Evolutionary conservation across 92 coral and sea anemone species (phyloP), one percentile per base, ranked within the genome.

Genomic region (Bergia sp.): DNA sequence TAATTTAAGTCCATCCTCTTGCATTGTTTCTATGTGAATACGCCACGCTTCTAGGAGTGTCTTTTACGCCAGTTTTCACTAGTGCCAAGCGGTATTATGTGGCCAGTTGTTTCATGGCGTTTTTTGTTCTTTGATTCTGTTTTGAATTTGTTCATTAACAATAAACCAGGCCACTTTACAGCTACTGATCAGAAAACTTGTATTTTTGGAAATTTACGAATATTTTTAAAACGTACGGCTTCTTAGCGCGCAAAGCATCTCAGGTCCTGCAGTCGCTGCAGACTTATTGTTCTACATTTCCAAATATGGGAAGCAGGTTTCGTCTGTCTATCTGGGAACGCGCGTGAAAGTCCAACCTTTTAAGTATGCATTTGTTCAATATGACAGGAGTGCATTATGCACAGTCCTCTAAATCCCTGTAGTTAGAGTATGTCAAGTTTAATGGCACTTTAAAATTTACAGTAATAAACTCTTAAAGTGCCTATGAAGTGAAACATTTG

Each of bases 251-350:
- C 77, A 73, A 73, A 73, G 77, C 77, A 73, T 73, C 77, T 73
- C 77, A 73, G 23, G 44, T 73, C 77, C 44, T 73, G 77, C 77
- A 73, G 44, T 29, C 42, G 13, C 41, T 73, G 77, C 77, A 1
- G 77, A 73, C 42, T 73, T 73, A 73, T 73, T 73, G 77, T 73
- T 29, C 11, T 7, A 3, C 16, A 73, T 23, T 73, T 73, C 77
- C 77, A 73, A 73, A 73, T 73, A 73, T 73, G 23, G 77, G 77
- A 73, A 73, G 77, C 77, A 73, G 77, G 77, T 29, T 73, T 73
- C 12, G 77, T 73, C 64, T 55, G 64, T 55, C 64, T 55, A 55
- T 55, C 64, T 55, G 64, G 64, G 64, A 55, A 55, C 64, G 64
- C 64, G 64, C 64, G 64, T 55, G 64, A 55, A 55, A 55, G 64